A percentile compares a stretch with the other conserved stretches of the same genome.
phyloP scores from a whole-genome alignment of 2,113 vertebrate species.

The Neotragus pygmaeus region DNA sequence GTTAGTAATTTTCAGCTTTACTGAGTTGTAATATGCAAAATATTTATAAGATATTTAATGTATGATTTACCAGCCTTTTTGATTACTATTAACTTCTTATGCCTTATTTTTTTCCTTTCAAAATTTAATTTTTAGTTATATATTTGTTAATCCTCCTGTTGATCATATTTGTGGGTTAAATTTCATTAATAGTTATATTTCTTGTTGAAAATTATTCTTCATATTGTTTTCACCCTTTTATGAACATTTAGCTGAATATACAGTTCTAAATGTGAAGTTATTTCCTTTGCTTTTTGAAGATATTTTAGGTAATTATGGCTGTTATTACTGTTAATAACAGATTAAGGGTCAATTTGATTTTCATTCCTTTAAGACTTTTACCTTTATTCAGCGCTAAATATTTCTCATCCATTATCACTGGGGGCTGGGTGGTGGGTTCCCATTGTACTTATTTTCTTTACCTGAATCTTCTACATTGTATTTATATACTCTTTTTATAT shows the following conservation, averaged over 20 bases:
- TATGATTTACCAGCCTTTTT: neutral
- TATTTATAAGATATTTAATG: neutral
- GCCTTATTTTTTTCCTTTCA: neutral
- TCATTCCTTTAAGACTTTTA: neutral
- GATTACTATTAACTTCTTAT: neutral
- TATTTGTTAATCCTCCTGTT: neutral
- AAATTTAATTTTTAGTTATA: neutral
- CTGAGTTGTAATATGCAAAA: neutral
- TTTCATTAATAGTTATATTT: neutral
- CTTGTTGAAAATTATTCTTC: neutral
- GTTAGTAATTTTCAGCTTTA: neutral
- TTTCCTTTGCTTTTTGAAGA: neutral
- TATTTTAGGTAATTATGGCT: neutral
- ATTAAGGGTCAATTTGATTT: neutral
- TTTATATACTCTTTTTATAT: neutral
- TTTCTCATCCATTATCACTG: neutral
- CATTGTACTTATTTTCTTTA: neutral
- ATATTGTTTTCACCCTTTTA: neutral
- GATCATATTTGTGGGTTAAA: neutral
- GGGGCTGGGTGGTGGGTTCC: neutral
- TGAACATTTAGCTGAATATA: neutral
- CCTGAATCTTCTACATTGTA: neutral
- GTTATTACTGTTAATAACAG: neutral
- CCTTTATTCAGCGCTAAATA: neutral
- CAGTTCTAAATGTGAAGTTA: neutral